Evolutionary conservation across 2,797 vertebrate genomes (phyloP).

Genomic region (Platyrinchus mystaceus): DNA sequence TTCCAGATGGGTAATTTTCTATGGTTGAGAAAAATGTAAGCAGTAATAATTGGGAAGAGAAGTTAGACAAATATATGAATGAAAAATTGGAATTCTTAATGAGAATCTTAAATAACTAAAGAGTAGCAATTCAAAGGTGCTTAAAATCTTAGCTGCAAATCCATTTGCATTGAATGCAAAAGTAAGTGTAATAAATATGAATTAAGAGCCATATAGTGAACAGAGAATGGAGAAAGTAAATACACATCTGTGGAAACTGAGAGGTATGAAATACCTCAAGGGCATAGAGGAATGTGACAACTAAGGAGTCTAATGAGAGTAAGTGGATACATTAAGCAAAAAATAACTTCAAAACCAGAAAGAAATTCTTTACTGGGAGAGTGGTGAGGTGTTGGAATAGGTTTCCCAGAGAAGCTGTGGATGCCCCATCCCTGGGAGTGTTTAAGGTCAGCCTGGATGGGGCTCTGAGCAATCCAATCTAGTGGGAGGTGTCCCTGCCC

Average conservation of each 20-base stretch:
- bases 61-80: background rate
- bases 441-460: background rate
- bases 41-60: background rate
- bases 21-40: background rate
- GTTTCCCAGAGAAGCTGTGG: background rate
- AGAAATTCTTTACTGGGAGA: background rate
- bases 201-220: background rate
- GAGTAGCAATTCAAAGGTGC: background rate
- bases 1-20: slow-evolving; percentile 5
- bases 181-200: background rate
- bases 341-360: background rate
- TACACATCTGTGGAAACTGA: background rate
- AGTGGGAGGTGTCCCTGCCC: background rate
- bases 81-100: background rate
- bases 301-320: background rate
- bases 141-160: background rate
- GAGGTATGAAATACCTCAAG: background rate
- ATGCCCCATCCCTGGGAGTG: background rate
- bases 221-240: background rate
- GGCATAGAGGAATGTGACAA: background rate
- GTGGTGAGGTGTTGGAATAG: background rate
- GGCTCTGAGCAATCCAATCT: background rate
- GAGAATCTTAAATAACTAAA: background rate
- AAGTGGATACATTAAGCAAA: background rate
- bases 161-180: background rate